phyloP scores from a whole-genome alignment of 2,113 vertebrate species.

The Megaleporinus macrocephalus region DNA sequence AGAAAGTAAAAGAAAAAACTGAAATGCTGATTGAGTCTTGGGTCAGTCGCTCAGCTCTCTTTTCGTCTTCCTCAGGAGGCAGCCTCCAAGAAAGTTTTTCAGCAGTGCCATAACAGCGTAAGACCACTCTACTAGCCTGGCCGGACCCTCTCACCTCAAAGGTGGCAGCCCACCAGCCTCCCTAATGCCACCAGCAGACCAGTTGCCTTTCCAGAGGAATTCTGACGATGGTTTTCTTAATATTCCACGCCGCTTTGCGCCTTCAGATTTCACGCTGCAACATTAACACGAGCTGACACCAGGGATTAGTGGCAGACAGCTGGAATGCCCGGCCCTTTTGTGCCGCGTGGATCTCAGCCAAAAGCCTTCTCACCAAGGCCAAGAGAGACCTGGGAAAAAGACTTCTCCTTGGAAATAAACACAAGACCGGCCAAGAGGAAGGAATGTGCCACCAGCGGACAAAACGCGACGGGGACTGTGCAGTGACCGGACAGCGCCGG shows the following conservation, averaged over 20 bases:
- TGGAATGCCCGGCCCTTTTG: constrained; percentile 97
- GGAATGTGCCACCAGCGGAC: constrained; percentile 70
- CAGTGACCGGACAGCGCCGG: constrained; percentile 20
- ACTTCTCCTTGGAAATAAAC: constrained; percentile 86
- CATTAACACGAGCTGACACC: constrained; percentile 99
- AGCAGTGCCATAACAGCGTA: constrained; percentile 61
- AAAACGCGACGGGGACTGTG: constrained; percentile 47
- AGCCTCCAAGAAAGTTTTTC: constrained; percentile 48
- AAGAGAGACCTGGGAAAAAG: constrained; percentile 95
- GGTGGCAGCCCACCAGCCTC: constrained; percentile 66
- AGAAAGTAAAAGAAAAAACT: constrained; percentile 64
- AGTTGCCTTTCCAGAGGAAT: constrained; percentile 88
- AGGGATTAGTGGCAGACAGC: constrained; percentile 99
- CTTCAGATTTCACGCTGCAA: constrained; percentile 97
- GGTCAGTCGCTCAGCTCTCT: constrained; percentile 64
- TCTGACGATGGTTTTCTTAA: constrained; percentile 92
- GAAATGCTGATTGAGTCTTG: constrained; percentile 75
- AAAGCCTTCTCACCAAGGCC: constrained; percentile 89
- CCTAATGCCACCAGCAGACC: constrained; percentile 80
- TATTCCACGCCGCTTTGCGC: constrained; percentile 92
- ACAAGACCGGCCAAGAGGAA: constrained; percentile 69
- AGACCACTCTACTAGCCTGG: background rate
- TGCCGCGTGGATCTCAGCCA: constrained; percentile 93
- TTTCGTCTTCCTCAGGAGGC: constrained; percentile 58
- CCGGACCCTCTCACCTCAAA: constrained; percentile 6